Conservation (phyloP, 2,888 invertebrate genomes). For the Oscheius onirici region DNA sequence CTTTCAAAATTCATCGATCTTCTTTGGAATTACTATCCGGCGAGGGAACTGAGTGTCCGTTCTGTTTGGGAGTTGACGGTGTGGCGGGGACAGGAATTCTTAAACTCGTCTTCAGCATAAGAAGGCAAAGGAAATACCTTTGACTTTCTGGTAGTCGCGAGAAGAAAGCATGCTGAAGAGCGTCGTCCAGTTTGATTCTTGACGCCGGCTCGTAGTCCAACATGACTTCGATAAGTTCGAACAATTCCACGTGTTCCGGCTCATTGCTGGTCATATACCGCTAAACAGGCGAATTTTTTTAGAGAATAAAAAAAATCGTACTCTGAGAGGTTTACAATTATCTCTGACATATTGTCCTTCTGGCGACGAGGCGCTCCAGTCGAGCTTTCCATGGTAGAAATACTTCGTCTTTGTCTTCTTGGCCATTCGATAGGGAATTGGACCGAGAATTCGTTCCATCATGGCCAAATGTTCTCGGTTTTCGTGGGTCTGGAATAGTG, state of each 20-base stretch:
- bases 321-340: constrained; percentile 93
- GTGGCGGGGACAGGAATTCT: background rate
- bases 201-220: constrained; percentile 94
- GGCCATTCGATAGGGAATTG: constrained; percentile 86
- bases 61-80: background rate
- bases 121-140: constrained; percentile 1
- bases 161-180: constrained; percentile 92
- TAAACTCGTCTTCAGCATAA: background rate
- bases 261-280: constrained; percentile 88
- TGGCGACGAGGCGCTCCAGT: constrained; percentile 96
- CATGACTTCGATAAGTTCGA: constrained; percentile 94
- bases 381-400: constrained; percentile 94
- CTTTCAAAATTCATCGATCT: no score
- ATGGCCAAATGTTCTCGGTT: constrained; percentile 99
- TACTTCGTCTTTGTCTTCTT: constrained; percentile 85
- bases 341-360: constrained; percentile 96
- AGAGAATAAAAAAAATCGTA: constrained; percentile 73
- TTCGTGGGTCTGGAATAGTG: constrained; percentile 96
- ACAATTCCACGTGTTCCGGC: constrained; percentile 89
- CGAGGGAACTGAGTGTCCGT: no score
- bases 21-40: no score
- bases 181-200: constrained; percentile 86
- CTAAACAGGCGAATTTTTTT: constrained; percentile 74
- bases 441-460: constrained; percentile 98
- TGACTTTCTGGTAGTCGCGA: constrained; percentile 36